phyloP scores from a whole-genome alignment of 2,888 invertebrate genomes.

The Drosophila tripunctata region DNA sequence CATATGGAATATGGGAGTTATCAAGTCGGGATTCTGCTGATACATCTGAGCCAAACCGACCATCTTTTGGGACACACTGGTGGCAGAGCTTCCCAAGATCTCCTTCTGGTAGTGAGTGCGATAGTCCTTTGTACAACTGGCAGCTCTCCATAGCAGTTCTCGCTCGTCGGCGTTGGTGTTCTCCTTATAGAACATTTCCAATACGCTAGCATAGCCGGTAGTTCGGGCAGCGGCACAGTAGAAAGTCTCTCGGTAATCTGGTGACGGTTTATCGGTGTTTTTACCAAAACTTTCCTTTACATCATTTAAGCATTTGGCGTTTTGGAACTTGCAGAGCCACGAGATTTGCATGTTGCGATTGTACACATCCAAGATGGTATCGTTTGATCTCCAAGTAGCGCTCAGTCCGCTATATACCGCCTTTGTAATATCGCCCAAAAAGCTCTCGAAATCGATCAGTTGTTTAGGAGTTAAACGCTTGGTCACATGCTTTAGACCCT shows the following conservation, averaged over 20 bases:
- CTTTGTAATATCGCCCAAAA: slow-evolving; percentile 84
- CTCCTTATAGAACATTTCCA: slow-evolving; percentile 85
- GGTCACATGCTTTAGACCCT: slow-evolving; percentile 40
- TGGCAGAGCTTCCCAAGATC: slow-evolving; percentile 82
- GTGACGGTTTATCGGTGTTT: slow-evolving; percentile 27
- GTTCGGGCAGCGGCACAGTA: slow-evolving; percentile 66
- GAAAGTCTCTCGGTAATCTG: slow-evolving; percentile 71
- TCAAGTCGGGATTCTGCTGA: slow-evolving; percentile 84
- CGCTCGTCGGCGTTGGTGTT: slow-evolving; percentile 88
- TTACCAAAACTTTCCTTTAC: slow-evolving; percentile 59
- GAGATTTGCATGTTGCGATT: slow-evolving; percentile 86
- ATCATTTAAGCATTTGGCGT: slow-evolving; percentile 86
- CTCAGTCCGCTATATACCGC: slow-evolving; percentile 85
- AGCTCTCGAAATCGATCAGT: slow-evolving; percentile 67
- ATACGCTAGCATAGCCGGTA: slow-evolving; percentile 23
- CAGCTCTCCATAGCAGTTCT: slow-evolving; percentile 86
- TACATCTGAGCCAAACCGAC: slow-evolving; percentile 84
- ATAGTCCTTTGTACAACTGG: slow-evolving; percentile 88
- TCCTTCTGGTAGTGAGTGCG: slow-evolving; percentile 85
- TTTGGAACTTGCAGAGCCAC: slow-evolving; percentile 87
- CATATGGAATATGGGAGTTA: slow-evolving; percentile 63
- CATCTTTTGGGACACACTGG: slow-evolving; percentile 54
- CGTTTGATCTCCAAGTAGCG: slow-evolving; percentile 79
- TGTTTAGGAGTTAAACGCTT: slow-evolving; percentile 51
- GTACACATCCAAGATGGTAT: slow-evolving; percentile 86